Evolutionary conservation across 1,140 invertebrate genomes (phyloP).

Genomic region (Brachionus rotundiformis): DNA sequence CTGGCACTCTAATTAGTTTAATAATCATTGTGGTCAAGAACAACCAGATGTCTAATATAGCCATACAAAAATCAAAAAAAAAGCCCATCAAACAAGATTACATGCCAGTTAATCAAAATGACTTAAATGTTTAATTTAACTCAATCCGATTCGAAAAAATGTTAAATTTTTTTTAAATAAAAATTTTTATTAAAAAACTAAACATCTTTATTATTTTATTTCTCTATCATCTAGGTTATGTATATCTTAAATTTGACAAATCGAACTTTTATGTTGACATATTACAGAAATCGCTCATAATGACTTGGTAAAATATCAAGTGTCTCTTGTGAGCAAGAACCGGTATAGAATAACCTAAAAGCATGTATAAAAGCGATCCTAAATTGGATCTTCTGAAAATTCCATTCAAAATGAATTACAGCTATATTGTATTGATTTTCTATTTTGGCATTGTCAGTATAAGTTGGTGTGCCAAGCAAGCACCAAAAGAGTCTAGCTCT

Average conservation of each 20-base stretch:
- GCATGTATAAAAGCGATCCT: conserved; percentile 6
- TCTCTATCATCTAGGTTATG: neutral
- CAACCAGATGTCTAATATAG: neutral
- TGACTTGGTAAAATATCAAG: conserved; percentile 13
- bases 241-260: neutral
- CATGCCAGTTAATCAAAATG: neutral
- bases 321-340: neutral
- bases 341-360: conserved; percentile 14
- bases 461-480: neutral
- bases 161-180: neutral
- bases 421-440: neutral
- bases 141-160: neutral
- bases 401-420: conserved; percentile 1
- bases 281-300: conserved; percentile 7
- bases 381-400: neutral
- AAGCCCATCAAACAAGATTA: neutral
- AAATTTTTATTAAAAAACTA: neutral
- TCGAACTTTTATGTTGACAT: conserved; percentile 13
- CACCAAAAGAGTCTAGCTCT: neutral
- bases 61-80: neutral
- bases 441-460: neutral
- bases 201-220: neutral
- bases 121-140: conserved; percentile 34
- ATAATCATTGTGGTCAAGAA: conserved; percentile 12
- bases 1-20: conserved; percentile 25